Conservation (phyloP, 2,113 vertebrate genomes). For the Odontophorus gujanensis region DNA sequence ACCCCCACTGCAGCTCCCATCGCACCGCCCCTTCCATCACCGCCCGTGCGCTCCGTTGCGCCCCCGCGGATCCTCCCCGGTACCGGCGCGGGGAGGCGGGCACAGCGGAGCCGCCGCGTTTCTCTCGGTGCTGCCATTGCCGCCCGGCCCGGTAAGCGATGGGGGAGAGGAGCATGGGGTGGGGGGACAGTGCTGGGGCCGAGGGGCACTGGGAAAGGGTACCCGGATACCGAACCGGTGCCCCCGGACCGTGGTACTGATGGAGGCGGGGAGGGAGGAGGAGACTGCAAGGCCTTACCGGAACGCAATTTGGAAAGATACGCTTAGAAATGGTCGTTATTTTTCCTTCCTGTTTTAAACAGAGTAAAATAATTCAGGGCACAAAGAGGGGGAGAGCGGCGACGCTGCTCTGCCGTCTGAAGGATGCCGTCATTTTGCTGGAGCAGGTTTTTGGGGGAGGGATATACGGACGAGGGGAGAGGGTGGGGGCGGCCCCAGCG, state of each 20-base stretch:
- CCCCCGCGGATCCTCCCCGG: conserved; percentile 4
- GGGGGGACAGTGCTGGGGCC: background rate
- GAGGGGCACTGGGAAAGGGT: background rate
- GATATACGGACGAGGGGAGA: background rate
- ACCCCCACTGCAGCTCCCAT: background rate
- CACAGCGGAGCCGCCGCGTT: background rate
- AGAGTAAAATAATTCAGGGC: background rate
- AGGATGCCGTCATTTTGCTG: background rate
- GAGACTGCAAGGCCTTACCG: background rate
- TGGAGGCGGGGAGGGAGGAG: background rate
- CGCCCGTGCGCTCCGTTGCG: background rate
- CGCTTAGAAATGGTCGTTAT: background rate
- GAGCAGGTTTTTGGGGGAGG: background rate
- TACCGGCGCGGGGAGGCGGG: background rate
- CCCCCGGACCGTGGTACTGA: background rate
- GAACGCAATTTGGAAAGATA: background rate
- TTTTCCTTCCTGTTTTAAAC: background rate
- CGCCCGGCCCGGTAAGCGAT: conserved; percentile 5
- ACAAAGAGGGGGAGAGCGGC: background rate
- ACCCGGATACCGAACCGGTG: too few species aligned
- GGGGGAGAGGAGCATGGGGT: background rate
- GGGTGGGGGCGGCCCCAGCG: background rate
- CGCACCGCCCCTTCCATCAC: background rate
- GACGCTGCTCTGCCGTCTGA: background rate
- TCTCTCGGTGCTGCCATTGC: background rate